These are phyloP conservation scores for Drosophila meridiana DNA, from an alignment of 2,888 invertebrate species.

Conservation along the genomic window DNA sequence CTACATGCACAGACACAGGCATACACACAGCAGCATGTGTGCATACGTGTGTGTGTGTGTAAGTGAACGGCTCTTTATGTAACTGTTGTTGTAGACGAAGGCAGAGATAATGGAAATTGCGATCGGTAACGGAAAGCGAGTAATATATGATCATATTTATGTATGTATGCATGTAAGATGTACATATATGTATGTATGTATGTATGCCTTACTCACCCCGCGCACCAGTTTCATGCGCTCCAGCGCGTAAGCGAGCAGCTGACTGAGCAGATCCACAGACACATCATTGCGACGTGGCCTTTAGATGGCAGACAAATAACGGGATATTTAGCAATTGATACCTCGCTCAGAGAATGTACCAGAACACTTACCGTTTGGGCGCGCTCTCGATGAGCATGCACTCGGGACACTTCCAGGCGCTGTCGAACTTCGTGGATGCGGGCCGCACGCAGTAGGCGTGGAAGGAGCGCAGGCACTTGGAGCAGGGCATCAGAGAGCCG, in stretches of 20 bases:
- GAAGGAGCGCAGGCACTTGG: constrained; percentile 93
- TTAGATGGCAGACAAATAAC: constrained; percentile 22
- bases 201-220: constrained; percentile 88
- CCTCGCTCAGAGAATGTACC: not conserved
- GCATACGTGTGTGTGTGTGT: not conserved
- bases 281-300: constrained; percentile 80
- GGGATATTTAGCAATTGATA: not conserved
- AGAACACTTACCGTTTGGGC: constrained; percentile 76
- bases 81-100: constrained; percentile 24
- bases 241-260: constrained; percentile 91
- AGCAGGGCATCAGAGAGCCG: constrained; percentile 88
- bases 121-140: constrained; percentile 37
- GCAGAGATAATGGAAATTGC: constrained; percentile 57
- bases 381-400: constrained; percentile 89
- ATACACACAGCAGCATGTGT: not conserved
- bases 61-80: constrained; percentile 12
- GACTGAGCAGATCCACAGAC: constrained; percentile 88
- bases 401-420: constrained; percentile 94
- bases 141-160: constrained; percentile 15
- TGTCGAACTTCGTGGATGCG: constrained; percentile 85
- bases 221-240: constrained; percentile 92
- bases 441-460: constrained; percentile 91
- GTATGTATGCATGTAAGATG: constrained; percentile 7
- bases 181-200: constrained; percentile 2
- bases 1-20: constrained; percentile 1